Percentiles rank a stretch among this genome's conserved stretches.
Evolutionary conservation across 2,888 invertebrate species (phyloP).

Genomic region (Mystacides longicornis): DNA sequence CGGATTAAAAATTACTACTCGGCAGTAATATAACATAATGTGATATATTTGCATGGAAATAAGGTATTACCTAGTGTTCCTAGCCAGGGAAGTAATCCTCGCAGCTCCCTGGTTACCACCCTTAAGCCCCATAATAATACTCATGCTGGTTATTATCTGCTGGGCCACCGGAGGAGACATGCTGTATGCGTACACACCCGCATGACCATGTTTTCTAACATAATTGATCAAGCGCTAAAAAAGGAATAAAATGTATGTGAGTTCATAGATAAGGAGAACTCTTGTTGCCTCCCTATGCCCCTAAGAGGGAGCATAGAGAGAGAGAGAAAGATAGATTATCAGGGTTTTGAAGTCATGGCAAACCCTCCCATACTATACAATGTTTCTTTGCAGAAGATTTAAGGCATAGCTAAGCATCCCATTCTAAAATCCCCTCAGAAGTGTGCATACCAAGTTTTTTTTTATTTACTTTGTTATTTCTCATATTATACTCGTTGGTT

Average conservation of each 20-base stretch:
- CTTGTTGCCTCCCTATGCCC: too few relatives aligned
- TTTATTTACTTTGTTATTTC: too few relatives aligned
- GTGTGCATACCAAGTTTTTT: too few relatives aligned
- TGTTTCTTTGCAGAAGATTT: too few relatives aligned
- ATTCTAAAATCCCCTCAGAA: too few relatives aligned
- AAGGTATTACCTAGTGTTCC: constrained; percentile 56
- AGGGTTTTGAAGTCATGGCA: not conserved
- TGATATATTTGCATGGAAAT: not conserved
- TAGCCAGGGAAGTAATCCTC: constrained; percentile 63
- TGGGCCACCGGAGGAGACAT: constrained; percentile 88
- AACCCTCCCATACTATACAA: too few relatives aligned
- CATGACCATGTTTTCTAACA: constrained; percentile 73
- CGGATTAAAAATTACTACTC: too few relatives aligned
- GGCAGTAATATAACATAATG: too few relatives aligned
- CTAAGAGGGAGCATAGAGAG: not conserved
- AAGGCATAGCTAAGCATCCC: too few relatives aligned
- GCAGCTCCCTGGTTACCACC: constrained; percentile 63
- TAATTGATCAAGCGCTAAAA: constrained; percentile 64
- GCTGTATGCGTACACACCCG: constrained; percentile 74
- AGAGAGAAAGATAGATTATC: not conserved
- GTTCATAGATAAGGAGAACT: too few relatives aligned
- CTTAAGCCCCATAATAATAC: constrained; percentile 76
- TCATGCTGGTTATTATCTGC: constrained; percentile 85
- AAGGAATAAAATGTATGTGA: not conserved
- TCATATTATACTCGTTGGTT: too few relatives aligned